Conservation (phyloP, 2,797 vertebrate species). For the Triplophysa yarkandensis region DNA sequence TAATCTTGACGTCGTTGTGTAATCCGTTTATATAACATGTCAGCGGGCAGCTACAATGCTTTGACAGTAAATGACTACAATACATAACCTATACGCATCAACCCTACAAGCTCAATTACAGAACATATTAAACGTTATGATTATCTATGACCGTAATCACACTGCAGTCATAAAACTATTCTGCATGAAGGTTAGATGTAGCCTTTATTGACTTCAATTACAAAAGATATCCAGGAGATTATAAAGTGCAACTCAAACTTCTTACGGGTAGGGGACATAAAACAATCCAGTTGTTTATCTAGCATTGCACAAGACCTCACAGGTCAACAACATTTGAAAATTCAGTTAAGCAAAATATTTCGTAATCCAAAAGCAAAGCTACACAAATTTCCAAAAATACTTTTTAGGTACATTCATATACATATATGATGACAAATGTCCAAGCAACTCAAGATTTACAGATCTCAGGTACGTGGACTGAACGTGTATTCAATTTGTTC, state of each 20-base stretch:
- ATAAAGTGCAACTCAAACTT: conserved; percentile 53
- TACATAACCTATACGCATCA: conserved; percentile 6
- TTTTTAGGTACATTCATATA: conserved; percentile 17
- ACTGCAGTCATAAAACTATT: neutral
- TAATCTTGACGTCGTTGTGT: neutral
- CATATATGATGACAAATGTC: conserved; percentile 15
- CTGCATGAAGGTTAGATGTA: neutral
- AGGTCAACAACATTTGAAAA: conserved; percentile 33
- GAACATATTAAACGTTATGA: neutral
- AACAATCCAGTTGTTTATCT: conserved; percentile 34
- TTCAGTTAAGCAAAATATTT: conserved; percentile 19
- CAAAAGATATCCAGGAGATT: conserved; percentile 20
- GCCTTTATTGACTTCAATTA: conserved; percentile 6
- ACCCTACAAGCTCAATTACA: neutral
- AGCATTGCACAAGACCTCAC: conserved; percentile 48
- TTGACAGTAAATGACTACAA: conserved; percentile 6
- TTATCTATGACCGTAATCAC: conserved; percentile 2
- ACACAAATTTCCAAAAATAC: conserved; percentile 20
- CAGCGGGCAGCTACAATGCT: neutral
- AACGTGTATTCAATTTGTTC: neutral
- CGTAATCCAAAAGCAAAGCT: neutral
- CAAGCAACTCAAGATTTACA: neutral
- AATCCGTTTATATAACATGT: neutral
- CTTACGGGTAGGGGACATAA: conserved; percentile 53
- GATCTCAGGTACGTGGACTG: neutral